Evolutionary conservation across 2,888 invertebrate genomes (phyloP).

Genomic region (Argyresthia goedartella): DNA sequence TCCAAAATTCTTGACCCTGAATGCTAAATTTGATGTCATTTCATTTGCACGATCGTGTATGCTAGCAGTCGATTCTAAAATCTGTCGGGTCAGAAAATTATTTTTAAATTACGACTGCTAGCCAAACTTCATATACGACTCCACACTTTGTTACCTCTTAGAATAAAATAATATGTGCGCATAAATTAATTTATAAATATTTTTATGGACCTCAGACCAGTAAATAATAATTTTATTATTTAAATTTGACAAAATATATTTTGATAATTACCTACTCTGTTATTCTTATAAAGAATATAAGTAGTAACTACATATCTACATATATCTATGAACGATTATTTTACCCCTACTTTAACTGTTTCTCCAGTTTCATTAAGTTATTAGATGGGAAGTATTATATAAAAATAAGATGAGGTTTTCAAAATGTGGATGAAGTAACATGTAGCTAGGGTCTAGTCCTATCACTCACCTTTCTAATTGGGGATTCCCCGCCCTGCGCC

Average conservation of each 20-base stretch:
- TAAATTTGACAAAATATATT: too few relatives aligned
- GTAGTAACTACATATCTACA: too few relatives aligned
- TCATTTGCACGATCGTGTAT: slow-evolving; percentile 43
- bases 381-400: background rate
- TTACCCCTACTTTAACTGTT: too few relatives aligned
- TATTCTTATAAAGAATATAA: too few relatives aligned
- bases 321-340: too few relatives aligned
- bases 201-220: too few relatives aligned
- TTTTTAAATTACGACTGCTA: background rate
- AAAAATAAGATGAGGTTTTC: slow-evolving; percentile 26
- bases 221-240: too few relatives aligned
- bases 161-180: background rate
- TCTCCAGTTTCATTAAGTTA: too few relatives aligned
- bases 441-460: slow-evolving; percentile 47
- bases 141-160: slow-evolving; percentile 52
- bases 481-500: slow-evolving; percentile 68
- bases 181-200: too few relatives aligned
- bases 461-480: slow-evolving; percentile 33
- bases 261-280: too few relatives aligned
- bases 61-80: slow-evolving; percentile 28
- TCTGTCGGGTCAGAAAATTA: background rate
- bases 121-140: slow-evolving; percentile 16
- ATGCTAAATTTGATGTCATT: background rate
- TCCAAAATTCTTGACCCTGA: too few relatives aligned
- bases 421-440: slow-evolving; percentile 45